Conservation (phyloP, 1,140 invertebrate species). For the Mactra quadrangularis region DNA sequence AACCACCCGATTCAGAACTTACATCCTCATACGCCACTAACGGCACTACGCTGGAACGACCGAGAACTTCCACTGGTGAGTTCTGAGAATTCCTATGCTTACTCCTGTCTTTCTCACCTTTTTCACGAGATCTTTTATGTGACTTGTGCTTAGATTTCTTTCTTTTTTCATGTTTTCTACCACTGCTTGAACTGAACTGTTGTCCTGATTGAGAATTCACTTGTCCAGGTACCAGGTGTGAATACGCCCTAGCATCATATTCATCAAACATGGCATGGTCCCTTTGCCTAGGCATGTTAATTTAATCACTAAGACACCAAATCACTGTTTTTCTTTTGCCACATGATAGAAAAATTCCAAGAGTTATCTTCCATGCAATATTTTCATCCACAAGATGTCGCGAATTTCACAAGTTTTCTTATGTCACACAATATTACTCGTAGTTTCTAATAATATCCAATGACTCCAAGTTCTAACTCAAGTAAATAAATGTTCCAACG, state of each 20-base stretch:
- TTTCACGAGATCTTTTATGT: constrained; percentile 67
- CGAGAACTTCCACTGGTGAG: constrained; percentile 32
- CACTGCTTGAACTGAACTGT: constrained; percentile 26
- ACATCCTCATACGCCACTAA: constrained; percentile 82
- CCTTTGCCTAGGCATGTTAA: constrained; percentile 70
- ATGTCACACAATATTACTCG: not conserved
- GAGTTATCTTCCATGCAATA: constrained; percentile 56
- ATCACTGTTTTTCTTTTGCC: constrained; percentile 17
- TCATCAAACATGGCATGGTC: constrained; percentile 69
- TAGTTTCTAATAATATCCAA: not conserved
- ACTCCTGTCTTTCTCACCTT: constrained; percentile 61
- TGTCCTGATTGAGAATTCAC: constrained; percentile 26
- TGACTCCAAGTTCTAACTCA: not conserved
- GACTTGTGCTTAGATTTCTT: constrained; percentile 70
- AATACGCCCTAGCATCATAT: constrained; percentile 78
- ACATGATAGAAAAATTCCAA: constrained; percentile 39
- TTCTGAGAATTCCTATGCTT: constrained; percentile 49
- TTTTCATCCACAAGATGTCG: constrained; percentile 57
- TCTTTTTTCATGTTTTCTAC: constrained; percentile 68
- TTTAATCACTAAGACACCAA: constrained; percentile 14
- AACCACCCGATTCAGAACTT: constrained; percentile 76
- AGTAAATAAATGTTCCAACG: not conserved
- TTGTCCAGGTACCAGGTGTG: constrained; percentile 72
- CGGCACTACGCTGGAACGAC: constrained; percentile 64
- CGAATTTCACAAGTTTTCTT: constrained; percentile 21